A percentile compares a stretch with the other conserved stretches of the same genome.
Conservation (phyloP, 2,113 vertebrate genomes). For the Globicephala melas region DNA sequence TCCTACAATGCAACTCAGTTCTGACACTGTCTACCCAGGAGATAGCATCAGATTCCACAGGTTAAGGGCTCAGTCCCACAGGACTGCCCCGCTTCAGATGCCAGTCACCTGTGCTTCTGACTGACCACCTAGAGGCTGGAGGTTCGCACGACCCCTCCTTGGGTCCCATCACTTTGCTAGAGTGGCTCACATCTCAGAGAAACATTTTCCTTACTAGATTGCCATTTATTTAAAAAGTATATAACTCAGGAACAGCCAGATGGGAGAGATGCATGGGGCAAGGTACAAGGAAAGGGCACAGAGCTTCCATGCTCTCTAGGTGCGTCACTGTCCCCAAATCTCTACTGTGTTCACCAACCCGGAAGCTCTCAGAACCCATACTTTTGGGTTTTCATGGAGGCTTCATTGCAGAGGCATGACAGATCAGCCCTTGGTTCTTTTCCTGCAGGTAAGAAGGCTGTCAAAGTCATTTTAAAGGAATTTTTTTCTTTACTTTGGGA, state of each 20-base stretch:
- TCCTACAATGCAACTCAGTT: not conserved
- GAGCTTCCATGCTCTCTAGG: not conserved
- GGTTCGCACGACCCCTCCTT: not conserved
- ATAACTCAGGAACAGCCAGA: not conserved
- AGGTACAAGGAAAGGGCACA: rapidly evolving
- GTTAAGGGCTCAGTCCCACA: not conserved
- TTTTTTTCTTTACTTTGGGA: not conserved
- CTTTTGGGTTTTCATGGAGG: not conserved
- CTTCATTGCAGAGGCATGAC: not conserved
- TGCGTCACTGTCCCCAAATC: not conserved
- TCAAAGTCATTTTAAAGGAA: not conserved
- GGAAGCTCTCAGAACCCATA: not conserved
- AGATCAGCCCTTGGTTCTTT: not conserved
- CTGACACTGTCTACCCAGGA: not conserved
- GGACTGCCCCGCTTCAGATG: not conserved
- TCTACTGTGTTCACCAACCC: too few species aligned
- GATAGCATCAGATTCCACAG: not conserved
- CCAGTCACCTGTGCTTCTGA: not conserved
- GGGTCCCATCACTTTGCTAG: not conserved
- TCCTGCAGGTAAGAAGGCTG: not conserved
- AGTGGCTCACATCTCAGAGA: not conserved
- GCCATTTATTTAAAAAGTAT: not conserved
- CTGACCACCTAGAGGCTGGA: rapidly evolving
- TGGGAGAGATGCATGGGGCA: not conserved
- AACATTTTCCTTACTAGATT: not conserved